Base-by-base conservation (phyloP, 2,888 invertebrate species). In the Calliphora vomitoria region DNA sequence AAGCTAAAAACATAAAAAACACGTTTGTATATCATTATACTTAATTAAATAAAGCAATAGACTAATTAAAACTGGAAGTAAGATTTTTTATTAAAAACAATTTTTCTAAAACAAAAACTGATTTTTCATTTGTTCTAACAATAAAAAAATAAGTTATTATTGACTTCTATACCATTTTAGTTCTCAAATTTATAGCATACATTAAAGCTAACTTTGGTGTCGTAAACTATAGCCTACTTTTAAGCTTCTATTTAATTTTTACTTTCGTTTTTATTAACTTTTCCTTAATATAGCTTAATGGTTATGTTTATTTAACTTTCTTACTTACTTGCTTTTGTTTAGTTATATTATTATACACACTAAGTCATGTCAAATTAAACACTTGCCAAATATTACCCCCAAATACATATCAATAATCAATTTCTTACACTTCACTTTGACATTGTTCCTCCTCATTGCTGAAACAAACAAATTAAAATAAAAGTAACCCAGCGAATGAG, bases 41-140 rank as follows among this genome's bases (percentile, higher is more conserved):
- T 55, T 81, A 81, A 81, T 81, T 66, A 81, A 74, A 74, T 64
- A 64, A 10, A 15, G 81, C 55, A 81, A 81, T 55, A 31, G 55
- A 18, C 64, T 81, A 74, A 81, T 81, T 74, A 81, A 81, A 72
- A 55, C 13, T 20, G 4, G 64, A 74, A 74, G 10, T 55, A 15
- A 31, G n/a, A 44, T 62, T 53, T 62, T 64, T 18, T 38, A 18
- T 4, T 20, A 18, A 44, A 71, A 58, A 35, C 0, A 35, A 35
- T 35, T 35, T n/a, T n/a, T n/a, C n/a, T n/a, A n/a, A n/a, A n/a
- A n/a, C n/a, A n/a, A n/a, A n/a, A n/a, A n/a, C n/a, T n/a, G n/a
- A n/a, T n/a, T n/a, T n/a, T n/a, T n/a, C n/a, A n/a, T n/a, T n/a
- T n/a, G n/a, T n/a, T n/a, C n/a, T n/a, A n/a, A n/a, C n/a, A n/a